phyloP scores from a whole-genome alignment of 2,888 invertebrate species.

The Cosmopolites sordidus region DNA sequence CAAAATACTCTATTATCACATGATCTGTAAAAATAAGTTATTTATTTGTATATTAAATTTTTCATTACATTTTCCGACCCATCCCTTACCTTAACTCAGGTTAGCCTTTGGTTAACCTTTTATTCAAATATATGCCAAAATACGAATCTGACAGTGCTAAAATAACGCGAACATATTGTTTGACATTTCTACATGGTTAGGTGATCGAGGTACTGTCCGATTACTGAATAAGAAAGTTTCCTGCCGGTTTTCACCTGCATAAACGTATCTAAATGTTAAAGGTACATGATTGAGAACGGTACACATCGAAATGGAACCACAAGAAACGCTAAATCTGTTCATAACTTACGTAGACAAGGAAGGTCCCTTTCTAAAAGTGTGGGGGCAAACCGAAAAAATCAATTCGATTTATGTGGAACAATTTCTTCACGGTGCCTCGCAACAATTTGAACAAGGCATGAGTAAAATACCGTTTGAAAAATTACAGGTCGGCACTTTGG shows the following conservation, averaged over 20 bases:
- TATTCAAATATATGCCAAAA: no score
- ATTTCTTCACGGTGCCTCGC: conserved; percentile 49
- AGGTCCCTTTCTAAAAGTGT: conserved; percentile 65
- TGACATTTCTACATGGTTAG: not conserved
- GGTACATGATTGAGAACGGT: no score
- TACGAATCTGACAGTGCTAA: not conserved
- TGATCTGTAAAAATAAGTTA: no score
- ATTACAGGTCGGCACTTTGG: conserved; percentile 51
- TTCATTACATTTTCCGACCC: no score
- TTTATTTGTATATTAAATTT: no score
- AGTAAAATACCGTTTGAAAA: conserved; percentile 38
- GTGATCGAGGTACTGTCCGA: not conserved
- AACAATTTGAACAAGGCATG: conserved; percentile 50
- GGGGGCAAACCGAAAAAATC: conserved; percentile 64
- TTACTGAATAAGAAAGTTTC: conserved; percentile 1
- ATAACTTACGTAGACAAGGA: conserved; percentile 68
- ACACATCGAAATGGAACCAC: conserved; percentile 14
- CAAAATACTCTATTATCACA: no score
- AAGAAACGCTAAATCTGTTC: conserved; percentile 33
- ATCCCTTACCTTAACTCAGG: no score
- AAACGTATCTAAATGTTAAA: conserved; percentile 2
- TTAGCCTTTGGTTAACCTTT: no score
- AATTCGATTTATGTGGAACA: conserved; percentile 57
- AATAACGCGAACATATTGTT: not conserved
- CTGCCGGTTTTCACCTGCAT: conserved; percentile 11